Percentiles rank a stretch among this genome's conserved stretches.
Evolutionary conservation across 2,888 invertebrate species (phyloP).

Genomic region (Hyalella azteca): DNA sequence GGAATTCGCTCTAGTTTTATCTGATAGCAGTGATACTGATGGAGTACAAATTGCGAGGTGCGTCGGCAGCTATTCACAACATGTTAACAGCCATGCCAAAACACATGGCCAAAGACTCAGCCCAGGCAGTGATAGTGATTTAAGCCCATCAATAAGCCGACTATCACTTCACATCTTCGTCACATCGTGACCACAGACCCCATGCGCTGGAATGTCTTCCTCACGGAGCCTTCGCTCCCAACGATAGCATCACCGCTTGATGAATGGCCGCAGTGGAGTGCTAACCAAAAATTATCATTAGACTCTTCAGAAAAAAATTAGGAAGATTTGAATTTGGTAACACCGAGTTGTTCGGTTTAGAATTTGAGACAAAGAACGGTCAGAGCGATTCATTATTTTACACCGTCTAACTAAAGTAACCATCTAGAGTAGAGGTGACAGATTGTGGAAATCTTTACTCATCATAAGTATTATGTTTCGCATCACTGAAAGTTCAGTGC

Average conservation of each 20-base stretch:
- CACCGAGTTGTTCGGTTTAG: too few species aligned
- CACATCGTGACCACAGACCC: not conserved
- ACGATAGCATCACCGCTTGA: not conserved
- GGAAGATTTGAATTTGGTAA: too few species aligned
- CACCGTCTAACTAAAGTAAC: too few species aligned
- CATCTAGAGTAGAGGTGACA: too few species aligned
- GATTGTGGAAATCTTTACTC: too few species aligned
- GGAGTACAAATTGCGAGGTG: not conserved
- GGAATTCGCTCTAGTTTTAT: not conserved
- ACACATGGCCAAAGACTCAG: conserved; percentile 7
- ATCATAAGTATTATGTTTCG: too few species aligned
- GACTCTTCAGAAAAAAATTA: too few species aligned
- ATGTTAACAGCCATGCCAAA: not conserved
- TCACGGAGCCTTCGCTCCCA: not conserved
- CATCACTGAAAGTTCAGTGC: too few species aligned
- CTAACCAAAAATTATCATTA: too few species aligned
- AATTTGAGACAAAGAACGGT: too few species aligned
- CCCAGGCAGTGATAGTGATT: conserved; percentile 19
- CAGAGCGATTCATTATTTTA: too few species aligned
- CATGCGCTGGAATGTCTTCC: not conserved
- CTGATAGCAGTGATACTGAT: conserved; percentile 17
- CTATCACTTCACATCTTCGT: conserved; percentile 7
- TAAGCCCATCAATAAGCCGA: conserved; percentile 17
- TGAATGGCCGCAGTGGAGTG: not conserved
- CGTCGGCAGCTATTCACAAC: not conserved